Evolutionary conservation across 1,140 invertebrate genomes (phyloP), one percentile per base, ranked within the genome.

Genomic region (Vollenhovia emeryi): DNA sequence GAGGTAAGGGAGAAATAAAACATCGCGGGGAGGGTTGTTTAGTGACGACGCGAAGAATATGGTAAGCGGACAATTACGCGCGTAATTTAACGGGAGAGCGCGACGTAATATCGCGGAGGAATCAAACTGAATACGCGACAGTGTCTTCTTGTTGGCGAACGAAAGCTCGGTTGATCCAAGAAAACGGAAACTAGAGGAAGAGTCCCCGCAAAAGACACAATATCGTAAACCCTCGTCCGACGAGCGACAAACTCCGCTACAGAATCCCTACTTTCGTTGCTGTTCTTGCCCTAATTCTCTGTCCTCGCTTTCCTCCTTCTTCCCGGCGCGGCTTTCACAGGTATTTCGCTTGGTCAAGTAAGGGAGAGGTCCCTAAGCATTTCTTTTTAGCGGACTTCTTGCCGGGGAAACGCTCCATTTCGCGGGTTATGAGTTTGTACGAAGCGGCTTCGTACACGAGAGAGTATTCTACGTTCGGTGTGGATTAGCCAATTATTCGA

Each of bases 201-300:
- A 75, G 74, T 68, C 50, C 43, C 40, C 68, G 21, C 21, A 9
- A 80, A 68, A 68, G 33, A 48, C 71, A 88, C 64, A 69, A 78
- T 69, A 69, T 85, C 87, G 66, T 88, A 88, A 87, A 87, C n/a
- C 57, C 62, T 75, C 55, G 78, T 88, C 68, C 59, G 79, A 30
- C 52, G 21, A 24, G 36, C 48, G 8, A 71, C 80, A 52, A 87
- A 73, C 71, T 79, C 27, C 52, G 13, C 13, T 40, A 40, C 57
- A 36, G 52, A 85, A 88, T 88, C 66, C 57, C 66, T 85, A 68
- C 60, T 75, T 75, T 60, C 68, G 66, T 74, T 69, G 62, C 62
- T 66, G 59, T 62, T 66, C 27, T 80, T 57, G 50, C 50, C 78
- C 66, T 55, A 68, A 80, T 71, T 80, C 33, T 76, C 45, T 15